Conservation (phyloP, 2,113 vertebrate genomes). For the Polypterus bichir region DNA sequence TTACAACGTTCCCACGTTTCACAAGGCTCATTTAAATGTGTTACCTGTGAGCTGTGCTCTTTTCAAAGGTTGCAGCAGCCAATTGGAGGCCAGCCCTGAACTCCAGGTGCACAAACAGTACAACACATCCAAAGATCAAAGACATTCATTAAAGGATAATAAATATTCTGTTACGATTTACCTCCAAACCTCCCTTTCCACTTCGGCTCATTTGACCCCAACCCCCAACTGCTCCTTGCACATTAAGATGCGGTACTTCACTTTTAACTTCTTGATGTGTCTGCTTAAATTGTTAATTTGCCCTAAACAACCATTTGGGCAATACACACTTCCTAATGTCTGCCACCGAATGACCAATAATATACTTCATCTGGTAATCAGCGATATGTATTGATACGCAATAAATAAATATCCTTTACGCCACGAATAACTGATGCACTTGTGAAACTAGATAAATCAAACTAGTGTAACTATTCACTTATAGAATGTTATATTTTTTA, state of each 20-base stretch:
- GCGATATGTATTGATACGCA: too few relatives aligned
- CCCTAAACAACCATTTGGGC: too few relatives aligned
- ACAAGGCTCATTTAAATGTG: slow-evolving; percentile 40
- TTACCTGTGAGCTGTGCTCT: slow-evolving; percentile 37
- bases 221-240: slow-evolving; percentile 8
- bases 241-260: background rate
- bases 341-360: too few relatives aligned
- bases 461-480: too few relatives aligned
- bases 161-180: slow-evolving; percentile 22
- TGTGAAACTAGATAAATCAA: too few relatives aligned
- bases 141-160: slow-evolving; percentile 56
- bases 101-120: slow-evolving; percentile 63
- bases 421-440: too few relatives aligned
- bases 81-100: slow-evolving; percentile 30
- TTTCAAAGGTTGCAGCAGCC: slow-evolving; percentile 27
- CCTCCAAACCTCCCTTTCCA: slow-evolving; percentile 21
- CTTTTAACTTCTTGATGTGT: too few relatives aligned
- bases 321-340: too few relatives aligned
- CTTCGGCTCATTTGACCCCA: slow-evolving; percentile 15
- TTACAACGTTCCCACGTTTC: slow-evolving; percentile 52
- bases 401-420: too few relatives aligned
- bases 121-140: slow-evolving; percentile 51
- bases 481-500: too few relatives aligned
- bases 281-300: too few relatives aligned
- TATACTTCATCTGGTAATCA: too few relatives aligned